A percentile compares a stretch with the other conserved stretches of the same genome.
phyloP scores from a whole-genome alignment of 1,140 invertebrate genomes.

The Patella vulgata region DNA sequence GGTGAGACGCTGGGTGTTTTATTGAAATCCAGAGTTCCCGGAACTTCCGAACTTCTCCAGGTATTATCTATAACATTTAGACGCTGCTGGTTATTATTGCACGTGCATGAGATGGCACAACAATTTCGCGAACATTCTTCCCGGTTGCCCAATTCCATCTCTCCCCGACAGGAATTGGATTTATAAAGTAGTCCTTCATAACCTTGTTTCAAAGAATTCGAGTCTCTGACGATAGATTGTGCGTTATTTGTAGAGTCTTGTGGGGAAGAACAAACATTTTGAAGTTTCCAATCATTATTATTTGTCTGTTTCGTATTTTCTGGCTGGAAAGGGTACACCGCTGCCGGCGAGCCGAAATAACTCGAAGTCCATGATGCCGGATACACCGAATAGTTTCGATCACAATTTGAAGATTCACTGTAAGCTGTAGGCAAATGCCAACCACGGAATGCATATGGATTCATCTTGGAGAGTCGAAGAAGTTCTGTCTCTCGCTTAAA shows the following conservation, averaged over 20 bases:
- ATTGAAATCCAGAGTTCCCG: conserved; percentile 51
- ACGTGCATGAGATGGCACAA: conserved; percentile 58
- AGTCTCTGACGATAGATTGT: conserved; percentile 42
- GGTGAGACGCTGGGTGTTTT: conserved; percentile 48
- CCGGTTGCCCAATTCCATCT: conserved; percentile 29
- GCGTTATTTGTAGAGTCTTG: conserved; percentile 32
- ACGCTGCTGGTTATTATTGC: conserved; percentile 53
- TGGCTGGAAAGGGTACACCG: conserved; percentile 55
- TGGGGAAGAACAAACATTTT: conserved; percentile 46
- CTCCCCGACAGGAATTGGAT: conserved; percentile 23
- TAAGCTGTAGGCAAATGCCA: conserved; percentile 59
- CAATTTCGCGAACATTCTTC: conserved; percentile 55
- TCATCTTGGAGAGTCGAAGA: conserved; percentile 37
- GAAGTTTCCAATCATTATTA: conserved; percentile 56
- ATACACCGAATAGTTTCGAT: conserved; percentile 61
- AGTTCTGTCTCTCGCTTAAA: not conserved
- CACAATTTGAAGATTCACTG: conserved; percentile 53
- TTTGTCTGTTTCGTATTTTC: conserved; percentile 48
- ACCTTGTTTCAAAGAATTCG: conserved; percentile 34
- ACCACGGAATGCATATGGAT: conserved; percentile 59
- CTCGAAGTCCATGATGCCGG: conserved; percentile 53
- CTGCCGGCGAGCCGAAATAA: conserved; percentile 54
- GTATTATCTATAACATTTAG: conserved; percentile 54
- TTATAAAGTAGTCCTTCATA: conserved; percentile 60
- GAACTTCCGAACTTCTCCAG: conserved; percentile 49